A percentile compares a stretch with the other conserved stretches of the same genome.
phyloP scores from a whole-genome alignment of 2,888 invertebrate genomes.

The Unio delphinus region DNA sequence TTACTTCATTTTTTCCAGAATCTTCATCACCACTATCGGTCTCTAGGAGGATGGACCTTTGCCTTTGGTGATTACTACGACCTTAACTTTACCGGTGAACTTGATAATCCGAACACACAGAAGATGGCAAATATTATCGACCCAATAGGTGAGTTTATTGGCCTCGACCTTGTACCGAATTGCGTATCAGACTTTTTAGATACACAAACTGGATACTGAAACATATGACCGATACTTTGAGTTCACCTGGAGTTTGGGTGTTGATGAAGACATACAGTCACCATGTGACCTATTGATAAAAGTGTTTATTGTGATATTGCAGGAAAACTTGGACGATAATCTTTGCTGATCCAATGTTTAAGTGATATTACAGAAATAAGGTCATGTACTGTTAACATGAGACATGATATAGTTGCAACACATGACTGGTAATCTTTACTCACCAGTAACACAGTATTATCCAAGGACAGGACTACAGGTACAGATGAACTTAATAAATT shows the following conservation, averaged over 20 bases:
- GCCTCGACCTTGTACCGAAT: not conserved
- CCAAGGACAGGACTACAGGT: too few species aligned
- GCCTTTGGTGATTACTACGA: conserved; percentile 60
- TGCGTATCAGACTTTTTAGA: not conserved
- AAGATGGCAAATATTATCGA: conserved; percentile 55
- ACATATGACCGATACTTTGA: not conserved
- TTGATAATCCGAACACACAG: conserved; percentile 50
- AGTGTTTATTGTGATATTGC: too few species aligned
- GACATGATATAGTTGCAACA: too few species aligned
- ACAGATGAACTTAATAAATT: too few species aligned
- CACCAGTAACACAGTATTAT: too few species aligned
- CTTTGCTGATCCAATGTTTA: too few species aligned
- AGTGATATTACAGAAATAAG: too few species aligned
- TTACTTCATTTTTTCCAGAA: conserved; percentile 33
- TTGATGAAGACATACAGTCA: not conserved
- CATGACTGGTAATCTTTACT: too few species aligned
- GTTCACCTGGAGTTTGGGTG: not conserved
- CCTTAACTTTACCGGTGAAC: conserved; percentile 49
- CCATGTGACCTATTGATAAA: too few species aligned
- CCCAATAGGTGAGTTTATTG: conserved; percentile 19
- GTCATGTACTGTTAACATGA: too few species aligned
- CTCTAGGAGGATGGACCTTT: conserved; percentile 63
- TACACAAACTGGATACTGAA: not conserved
- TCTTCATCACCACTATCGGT: conserved; percentile 57
- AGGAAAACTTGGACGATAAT: too few species aligned